Evolutionary conservation across 2,797 vertebrate species (phyloP).

Genomic region (Silurus aristotelis): DNA sequence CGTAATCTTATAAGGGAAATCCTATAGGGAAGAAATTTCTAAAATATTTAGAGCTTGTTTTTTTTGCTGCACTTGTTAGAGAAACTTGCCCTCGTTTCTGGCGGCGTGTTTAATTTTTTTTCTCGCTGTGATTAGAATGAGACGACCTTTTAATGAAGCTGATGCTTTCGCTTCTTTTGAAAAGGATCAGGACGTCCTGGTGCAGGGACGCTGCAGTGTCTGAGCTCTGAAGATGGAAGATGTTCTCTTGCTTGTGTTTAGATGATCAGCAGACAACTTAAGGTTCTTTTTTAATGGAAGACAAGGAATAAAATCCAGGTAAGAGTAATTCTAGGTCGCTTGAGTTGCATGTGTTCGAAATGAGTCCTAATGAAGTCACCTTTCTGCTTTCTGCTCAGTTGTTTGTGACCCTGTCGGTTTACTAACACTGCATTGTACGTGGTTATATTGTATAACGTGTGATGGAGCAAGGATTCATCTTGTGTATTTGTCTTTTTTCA

Average conservation of each 20-base stretch:
- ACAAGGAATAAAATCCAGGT: constrained; percentile 5
- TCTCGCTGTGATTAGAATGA: background rate
- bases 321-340: background rate
- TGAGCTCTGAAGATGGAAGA: background rate
- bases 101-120: background rate
- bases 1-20: constrained; percentile 50
- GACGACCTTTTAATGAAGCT: background rate
- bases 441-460: background rate
- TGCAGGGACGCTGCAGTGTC: background rate
- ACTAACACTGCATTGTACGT: background rate
- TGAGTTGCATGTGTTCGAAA: background rate
- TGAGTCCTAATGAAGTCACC: background rate
- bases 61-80: background rate
- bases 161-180: background rate
- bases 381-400: background rate
- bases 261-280: background rate
- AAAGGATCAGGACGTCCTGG: background rate
- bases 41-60: constrained; percentile 46
- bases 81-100: background rate
- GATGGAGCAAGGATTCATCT: background rate
- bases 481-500: constrained; percentile 9
- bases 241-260: background rate
- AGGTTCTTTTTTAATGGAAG: constrained; percentile 11
- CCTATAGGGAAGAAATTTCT: constrained; percentile 26
- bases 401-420: background rate